Percentiles rank a stretch among this genome's conserved stretches.
Evolutionary conservation across 2,113 vertebrate genomes (phyloP).

Genomic region (Euleptes europaea): DNA sequence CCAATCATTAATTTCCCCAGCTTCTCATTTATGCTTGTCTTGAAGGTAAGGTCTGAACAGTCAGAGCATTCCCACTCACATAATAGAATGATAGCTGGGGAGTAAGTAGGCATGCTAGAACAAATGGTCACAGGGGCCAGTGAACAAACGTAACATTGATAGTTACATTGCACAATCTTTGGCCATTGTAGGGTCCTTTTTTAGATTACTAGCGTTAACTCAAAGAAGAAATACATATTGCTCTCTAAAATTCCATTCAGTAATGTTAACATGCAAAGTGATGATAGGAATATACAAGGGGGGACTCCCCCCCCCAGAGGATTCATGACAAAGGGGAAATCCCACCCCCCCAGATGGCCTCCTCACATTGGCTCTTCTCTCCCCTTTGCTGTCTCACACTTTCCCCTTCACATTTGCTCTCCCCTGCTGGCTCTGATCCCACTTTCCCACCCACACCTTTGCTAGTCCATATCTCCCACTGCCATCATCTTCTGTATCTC

Average conservation of each 20-base stretch:
- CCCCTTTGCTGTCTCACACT: too few species aligned
- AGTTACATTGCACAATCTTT: neutral
- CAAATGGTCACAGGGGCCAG: neutral
- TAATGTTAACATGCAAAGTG: neutral
- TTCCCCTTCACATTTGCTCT: too few species aligned
- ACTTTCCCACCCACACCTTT: too few species aligned
- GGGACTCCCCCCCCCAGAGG: too few species aligned
- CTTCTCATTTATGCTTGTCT: neutral
- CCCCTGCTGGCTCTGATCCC: too few species aligned
- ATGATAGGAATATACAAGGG: neutral
- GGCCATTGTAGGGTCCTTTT: neutral
- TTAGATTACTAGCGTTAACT: neutral
- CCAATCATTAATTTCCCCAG: neutral
- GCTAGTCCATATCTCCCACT: too few species aligned
- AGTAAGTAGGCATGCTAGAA: neutral
- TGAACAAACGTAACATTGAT: neutral
- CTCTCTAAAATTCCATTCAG: neutral
- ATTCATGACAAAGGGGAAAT: too few species aligned
- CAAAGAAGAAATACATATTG: neutral
- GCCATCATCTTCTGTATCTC: too few species aligned
- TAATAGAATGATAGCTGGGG: neutral
- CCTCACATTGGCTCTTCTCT: too few species aligned
- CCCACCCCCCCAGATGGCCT: too few species aligned
- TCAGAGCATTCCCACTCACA: neutral
- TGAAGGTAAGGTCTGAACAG: neutral